Evolutionary conservation across 2,797 vertebrate genomes (phyloP).

Genomic region (Heteromormyrus szaboi): DNA sequence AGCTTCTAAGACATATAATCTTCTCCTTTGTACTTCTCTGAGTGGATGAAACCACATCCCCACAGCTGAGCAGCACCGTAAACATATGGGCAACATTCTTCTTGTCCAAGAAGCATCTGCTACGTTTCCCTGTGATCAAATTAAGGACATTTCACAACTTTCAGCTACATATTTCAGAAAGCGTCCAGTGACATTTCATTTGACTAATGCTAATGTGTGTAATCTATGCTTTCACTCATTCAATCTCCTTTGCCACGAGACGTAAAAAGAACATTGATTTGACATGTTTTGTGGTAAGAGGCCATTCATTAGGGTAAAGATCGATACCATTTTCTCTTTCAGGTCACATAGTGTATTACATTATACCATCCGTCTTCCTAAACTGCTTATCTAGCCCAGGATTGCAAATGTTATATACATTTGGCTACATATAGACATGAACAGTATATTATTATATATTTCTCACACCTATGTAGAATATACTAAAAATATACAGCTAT

Average conservation of each 20-base stretch:
- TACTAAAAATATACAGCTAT: not conserved
- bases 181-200: not conserved
- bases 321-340: not conserved
- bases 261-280: not conserved
- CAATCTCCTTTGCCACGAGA: not conserved
- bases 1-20: slow-evolving; percentile 48
- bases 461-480: not conserved
- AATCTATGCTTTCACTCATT: not conserved
- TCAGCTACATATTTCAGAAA: not conserved
- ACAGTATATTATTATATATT: not conserved
- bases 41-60: slow-evolving; percentile 35
- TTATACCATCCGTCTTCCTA: not conserved
- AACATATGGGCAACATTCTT: not conserved
- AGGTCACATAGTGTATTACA: not conserved
- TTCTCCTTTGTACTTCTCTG: slow-evolving; percentile 34
- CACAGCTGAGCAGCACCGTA: slow-evolving; percentile 15
- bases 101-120: not conserved
- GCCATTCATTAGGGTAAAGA: not conserved
- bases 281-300: not conserved
- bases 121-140: slow-evolving; percentile 5
- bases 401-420: not conserved
- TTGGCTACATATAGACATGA: not conserved
- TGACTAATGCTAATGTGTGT: not conserved
- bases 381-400: not conserved
- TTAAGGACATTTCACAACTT: not conserved